phyloP scores from a whole-genome alignment of 2,113 vertebrate species.

The Sciurus niger region DNA sequence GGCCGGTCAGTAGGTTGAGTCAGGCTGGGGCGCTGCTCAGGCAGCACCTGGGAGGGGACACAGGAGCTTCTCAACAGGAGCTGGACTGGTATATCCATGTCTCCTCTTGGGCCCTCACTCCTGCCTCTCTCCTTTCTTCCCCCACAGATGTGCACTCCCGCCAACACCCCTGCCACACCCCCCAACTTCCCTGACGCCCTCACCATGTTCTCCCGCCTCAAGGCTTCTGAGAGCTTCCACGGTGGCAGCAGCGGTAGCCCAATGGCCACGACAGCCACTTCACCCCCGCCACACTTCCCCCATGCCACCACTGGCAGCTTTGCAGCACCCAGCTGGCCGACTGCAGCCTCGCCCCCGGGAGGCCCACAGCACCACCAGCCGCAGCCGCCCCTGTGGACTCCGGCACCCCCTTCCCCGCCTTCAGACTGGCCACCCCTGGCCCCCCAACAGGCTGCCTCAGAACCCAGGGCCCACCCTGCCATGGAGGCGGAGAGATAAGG shows the following conservation, averaged over 20 bases:
- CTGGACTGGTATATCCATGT: background rate
- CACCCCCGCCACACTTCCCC: conserved; percentile 92
- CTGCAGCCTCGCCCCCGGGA: conserved; percentile 91
- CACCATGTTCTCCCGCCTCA: conserved; percentile 98
- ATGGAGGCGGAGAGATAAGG: conserved; percentile 99
- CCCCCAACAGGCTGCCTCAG: conserved; percentile 91
- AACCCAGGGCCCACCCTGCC: conserved; percentile 95
- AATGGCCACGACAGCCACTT: conserved; percentile 92
- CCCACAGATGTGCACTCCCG: conserved; percentile 97
- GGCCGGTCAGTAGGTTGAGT: background rate
- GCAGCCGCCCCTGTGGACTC: conserved; percentile 95
- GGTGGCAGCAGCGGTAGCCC: conserved; percentile 93
- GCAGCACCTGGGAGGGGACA: background rate
- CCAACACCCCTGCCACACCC: conserved; percentile 98
- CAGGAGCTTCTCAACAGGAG: background rate
- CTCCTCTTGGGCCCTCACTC: background rate
- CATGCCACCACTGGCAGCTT: conserved; percentile 87
- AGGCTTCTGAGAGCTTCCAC: conserved; percentile 94
- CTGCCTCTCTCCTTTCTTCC: conserved; percentile 53
- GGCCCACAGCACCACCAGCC: conserved; percentile 85
- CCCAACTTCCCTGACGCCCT: conserved; percentile 98
- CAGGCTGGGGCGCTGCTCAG: background rate
- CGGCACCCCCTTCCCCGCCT: conserved; percentile 90
- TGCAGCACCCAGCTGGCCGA: conserved; percentile 90
- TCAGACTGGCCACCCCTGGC: conserved; percentile 93